Percentiles rank a stretch among this genome's conserved stretches.
Conservation (phyloP, 1,140 invertebrate genomes). For the Aphidius ervi region DNA sequence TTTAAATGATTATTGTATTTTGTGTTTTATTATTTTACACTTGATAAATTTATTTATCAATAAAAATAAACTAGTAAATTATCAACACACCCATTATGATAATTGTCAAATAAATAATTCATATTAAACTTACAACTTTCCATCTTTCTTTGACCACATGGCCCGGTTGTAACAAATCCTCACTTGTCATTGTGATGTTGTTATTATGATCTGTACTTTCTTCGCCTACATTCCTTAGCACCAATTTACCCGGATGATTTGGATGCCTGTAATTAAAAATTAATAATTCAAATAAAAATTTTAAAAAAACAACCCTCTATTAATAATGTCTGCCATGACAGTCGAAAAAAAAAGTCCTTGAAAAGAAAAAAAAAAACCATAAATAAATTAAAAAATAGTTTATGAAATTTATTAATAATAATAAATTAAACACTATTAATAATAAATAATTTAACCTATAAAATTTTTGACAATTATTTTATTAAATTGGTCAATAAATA, state of each 20-base stretch:
- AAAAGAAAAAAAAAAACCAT: too few species aligned
- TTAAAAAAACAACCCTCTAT: slow-evolving; percentile 20
- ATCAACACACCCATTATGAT: too few species aligned
- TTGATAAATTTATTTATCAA: too few species aligned
- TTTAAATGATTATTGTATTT: too few species aligned
- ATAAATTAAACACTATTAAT: neutral
- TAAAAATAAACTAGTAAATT: too few species aligned
- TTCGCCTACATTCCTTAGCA: slow-evolving; percentile 55
- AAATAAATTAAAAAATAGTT: too few species aligned
- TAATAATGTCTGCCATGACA: slow-evolving; percentile 17
- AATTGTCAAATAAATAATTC: neutral
- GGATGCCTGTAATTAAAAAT: slow-evolving; percentile 38
- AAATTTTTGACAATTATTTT: slow-evolving; percentile 17
- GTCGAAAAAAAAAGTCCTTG: neutral
- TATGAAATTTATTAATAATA: too few species aligned
- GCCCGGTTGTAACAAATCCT: slow-evolving; percentile 91
- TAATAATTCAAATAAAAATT: slow-evolving; percentile 5
- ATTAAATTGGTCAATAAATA: slow-evolving; percentile 45
- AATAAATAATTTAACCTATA: slow-evolving; percentile 21
- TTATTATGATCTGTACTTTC: slow-evolving; percentile 69
- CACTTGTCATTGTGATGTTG: slow-evolving; percentile 85
- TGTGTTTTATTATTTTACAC: too few species aligned
- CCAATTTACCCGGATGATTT: slow-evolving; percentile 41
- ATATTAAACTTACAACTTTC: slow-evolving; percentile 76
- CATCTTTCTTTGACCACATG: slow-evolving; percentile 97